Evolutionary conservation across 2,888 invertebrate species (phyloP).

Genomic region (Epiblema foenella): DNA sequence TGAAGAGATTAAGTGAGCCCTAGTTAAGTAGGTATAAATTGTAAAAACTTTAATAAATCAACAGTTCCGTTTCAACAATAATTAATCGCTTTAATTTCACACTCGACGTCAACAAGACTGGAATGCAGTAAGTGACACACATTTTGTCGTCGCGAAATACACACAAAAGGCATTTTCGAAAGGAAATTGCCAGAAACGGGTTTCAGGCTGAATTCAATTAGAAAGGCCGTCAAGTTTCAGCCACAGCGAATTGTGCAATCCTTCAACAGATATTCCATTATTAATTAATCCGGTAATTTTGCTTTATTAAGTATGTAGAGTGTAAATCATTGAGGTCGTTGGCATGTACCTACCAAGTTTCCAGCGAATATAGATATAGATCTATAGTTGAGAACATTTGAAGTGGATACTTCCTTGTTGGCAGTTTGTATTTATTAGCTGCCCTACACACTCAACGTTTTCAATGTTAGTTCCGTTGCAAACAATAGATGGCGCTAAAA

Average conservation of each 20-base stretch:
- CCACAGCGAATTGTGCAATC: constrained; percentile 5
- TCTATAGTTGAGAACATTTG: too few species aligned
- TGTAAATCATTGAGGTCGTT: not conserved
- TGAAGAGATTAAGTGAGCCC: not conserved
- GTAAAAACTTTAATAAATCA: constrained; percentile 5
- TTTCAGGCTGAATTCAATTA: constrained; percentile 31
- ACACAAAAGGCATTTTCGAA: not conserved
- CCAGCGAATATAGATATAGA: too few species aligned
- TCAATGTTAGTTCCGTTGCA: too few species aligned
- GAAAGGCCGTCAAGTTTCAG: constrained; percentile 6
- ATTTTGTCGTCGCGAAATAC: not conserved
- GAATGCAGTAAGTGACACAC: not conserved
- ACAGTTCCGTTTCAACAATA: constrained; percentile 15
- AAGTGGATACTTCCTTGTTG: too few species aligned
- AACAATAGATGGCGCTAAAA: too few species aligned
- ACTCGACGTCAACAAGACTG: not conserved
- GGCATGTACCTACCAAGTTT: not conserved
- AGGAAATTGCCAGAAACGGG: constrained; percentile 8
- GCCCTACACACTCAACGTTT: too few species aligned
- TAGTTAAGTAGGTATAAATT: not conserved
- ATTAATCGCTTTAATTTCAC: constrained; percentile 18
- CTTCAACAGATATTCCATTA: constrained; percentile 21
- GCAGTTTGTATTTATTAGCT: too few species aligned
- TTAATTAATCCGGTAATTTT: constrained; percentile 30
- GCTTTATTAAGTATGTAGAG: not conserved